Evolutionary conservation across 2,888 invertebrate species (phyloP), one percentile per base, ranked within the genome.

Genomic region (Drosophila multiciliata): DNA sequence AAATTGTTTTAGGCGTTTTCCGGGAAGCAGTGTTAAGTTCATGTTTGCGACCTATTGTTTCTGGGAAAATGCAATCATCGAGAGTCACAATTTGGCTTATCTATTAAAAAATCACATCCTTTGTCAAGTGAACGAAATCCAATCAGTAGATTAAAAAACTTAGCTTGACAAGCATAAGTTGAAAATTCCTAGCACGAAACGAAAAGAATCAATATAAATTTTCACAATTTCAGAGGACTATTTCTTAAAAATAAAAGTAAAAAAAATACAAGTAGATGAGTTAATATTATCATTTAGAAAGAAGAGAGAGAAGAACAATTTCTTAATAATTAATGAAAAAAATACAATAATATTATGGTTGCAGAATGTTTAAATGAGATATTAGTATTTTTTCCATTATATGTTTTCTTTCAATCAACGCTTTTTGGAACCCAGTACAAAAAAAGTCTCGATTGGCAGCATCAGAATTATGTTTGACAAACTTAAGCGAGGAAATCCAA

Each of bases 21-120:
- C 85, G 78, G 89, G 89, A 89, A 89, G 73, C 60, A 38, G 87
- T 80, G 87, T 86, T 78, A 87, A 84, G 85, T 80, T 86, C 78
- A 80, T 86, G 87, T 89, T 89, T 80, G 65, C 82, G 15, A 55
- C 69, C 66, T 74, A 89, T 89, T 89, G 80, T 89, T 89, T 86
- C 85, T 82, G 89, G 80, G 89, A 85, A 89, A 71, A 74, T 74
- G 33, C 42, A 58, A 74, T 66, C 52, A 58, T 49, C 52, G 61
- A 71, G 40, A 40, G 45, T 60, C 65, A 40, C 29, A 54, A 72
- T 42, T 15, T 20, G 40, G n/a, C 71, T 69, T 75, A 73, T 66
- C 68, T 55, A 45, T 57, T 0, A 29, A 20, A 54, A 57, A 54
- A 73, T 59, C 29, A 60, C 42, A 70, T 79, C 75, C 70, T 66